A percentile compares a stretch with the other conserved stretches of the same genome.
Evolutionary conservation across 2,797 vertebrate species (phyloP).

Genomic region (Acrossocheilus wenchowensis): DNA sequence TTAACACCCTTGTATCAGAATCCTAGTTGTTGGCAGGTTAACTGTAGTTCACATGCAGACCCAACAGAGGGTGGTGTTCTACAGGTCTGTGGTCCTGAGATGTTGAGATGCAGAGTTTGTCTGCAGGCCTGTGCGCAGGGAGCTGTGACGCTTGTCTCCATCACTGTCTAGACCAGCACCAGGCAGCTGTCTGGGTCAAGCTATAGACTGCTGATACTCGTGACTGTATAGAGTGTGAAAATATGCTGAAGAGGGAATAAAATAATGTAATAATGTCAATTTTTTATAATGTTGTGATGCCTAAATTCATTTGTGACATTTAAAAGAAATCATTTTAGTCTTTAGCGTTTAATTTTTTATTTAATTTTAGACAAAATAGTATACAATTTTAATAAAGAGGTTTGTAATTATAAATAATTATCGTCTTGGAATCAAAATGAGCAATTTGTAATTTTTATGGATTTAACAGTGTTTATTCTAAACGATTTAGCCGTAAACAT

Average conservation of each 20-base stretch:
- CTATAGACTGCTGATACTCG: conserved; percentile 75
- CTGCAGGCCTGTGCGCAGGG: conserved; percentile 59
- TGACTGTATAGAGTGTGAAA: conserved; percentile 60
- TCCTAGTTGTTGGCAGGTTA: conserved; percentile 5
- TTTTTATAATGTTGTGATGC: not conserved
- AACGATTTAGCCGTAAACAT: too few relatives aligned
- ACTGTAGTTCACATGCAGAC: conserved; percentile 68
- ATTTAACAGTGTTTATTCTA: not conserved
- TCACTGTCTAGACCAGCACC: conserved; percentile 59
- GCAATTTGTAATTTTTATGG: too few relatives aligned
- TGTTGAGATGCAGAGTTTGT: conserved; percentile 77
- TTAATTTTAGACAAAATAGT: not conserved
- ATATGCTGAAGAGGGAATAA: conserved; percentile 16
- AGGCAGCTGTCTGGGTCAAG: conserved; percentile 69
- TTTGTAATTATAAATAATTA: not conserved
- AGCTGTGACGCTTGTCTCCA: conserved; percentile 39
- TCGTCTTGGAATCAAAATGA: too few relatives aligned
- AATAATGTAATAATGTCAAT: not conserved
- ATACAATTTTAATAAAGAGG: not conserved
- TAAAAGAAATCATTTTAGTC: not conserved
- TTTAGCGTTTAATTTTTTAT: not conserved
- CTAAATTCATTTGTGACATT: not conserved
- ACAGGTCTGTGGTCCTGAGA: conserved; percentile 63
- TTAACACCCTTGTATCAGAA: not conserved
- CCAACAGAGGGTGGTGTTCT: conserved; percentile 74